Percentiles rank a stretch among this genome's conserved stretches.
Evolutionary conservation across 2,888 invertebrate genomes (phyloP).

Genomic region (Dastarcus helophoroides): DNA sequence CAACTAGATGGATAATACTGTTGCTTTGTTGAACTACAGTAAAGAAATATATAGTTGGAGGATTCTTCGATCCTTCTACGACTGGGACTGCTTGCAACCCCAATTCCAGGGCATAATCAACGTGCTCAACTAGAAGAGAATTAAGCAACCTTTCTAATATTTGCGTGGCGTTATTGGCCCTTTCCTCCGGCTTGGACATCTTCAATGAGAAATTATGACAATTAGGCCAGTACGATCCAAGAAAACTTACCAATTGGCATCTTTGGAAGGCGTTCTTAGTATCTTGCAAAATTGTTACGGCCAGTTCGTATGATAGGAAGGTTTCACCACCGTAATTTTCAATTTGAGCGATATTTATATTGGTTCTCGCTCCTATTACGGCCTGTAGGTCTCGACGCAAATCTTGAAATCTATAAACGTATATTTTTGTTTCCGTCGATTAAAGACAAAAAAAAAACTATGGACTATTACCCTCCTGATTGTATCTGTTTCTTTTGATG

Average conservation of each 20-base stretch:
- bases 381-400: slow-evolving; percentile 87
- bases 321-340: slow-evolving; percentile 97
- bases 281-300: slow-evolving; percentile 81
- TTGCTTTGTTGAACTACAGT: slow-evolving; percentile 87
- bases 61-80: slow-evolving; percentile 68
- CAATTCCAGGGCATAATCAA: slow-evolving; percentile 92
- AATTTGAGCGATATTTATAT: slow-evolving; percentile 87
- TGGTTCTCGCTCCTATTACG: slow-evolving; percentile 79
- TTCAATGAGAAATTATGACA: slow-evolving; percentile 22
- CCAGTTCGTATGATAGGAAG: slow-evolving; percentile 88
- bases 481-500: slow-evolving; percentile 92
- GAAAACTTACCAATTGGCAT: slow-evolving; percentile 58
- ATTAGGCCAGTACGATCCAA: slow-evolving; percentile 7
- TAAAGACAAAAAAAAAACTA: slow-evolving; percentile 6
- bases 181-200: slow-evolving; percentile 69
- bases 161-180: slow-evolving; percentile 64
- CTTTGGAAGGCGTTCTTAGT: slow-evolving; percentile 82
- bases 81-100: slow-evolving; percentile 83
- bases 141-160: slow-evolving; percentile 77
- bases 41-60: slow-evolving; percentile 86
- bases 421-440: slow-evolving; percentile 11
- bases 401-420: slow-evolving; percentile 65
- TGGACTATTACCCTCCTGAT: slow-evolving; percentile 57
- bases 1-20: slow-evolving; percentile 83
- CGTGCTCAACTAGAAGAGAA: slow-evolving; percentile 79